Percentiles rank a stretch among this genome's conserved stretches.
These are phyloP conservation scores for Zaprionus ghesquierei DNA, from an alignment of 1,140 invertebrate species.

Conservation along the genomic window DNA sequence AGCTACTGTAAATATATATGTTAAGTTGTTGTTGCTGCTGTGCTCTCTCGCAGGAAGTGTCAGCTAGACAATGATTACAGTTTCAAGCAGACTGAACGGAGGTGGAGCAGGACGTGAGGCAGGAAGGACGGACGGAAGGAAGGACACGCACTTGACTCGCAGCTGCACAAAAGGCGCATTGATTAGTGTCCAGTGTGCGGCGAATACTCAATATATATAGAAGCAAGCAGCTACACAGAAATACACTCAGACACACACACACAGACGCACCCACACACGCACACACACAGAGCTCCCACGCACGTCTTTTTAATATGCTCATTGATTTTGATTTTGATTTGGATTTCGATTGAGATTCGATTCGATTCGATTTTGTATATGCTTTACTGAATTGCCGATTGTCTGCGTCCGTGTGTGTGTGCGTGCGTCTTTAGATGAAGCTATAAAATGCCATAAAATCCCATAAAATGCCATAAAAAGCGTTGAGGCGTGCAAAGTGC, in stretches of 20 bases:
- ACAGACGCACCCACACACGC: slow-evolving; percentile 28
- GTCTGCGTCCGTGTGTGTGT: background rate
- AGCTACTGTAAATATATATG: slow-evolving; percentile 39
- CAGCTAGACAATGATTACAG: slow-evolving; percentile 45
- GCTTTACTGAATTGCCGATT: background rate
- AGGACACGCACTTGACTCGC: slow-evolving; percentile 27
- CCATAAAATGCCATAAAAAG: slow-evolving; percentile 56
- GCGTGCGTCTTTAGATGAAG: slow-evolving; percentile 29
- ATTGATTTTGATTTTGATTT: slow-evolving; percentile 64
- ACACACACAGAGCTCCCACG: slow-evolving; percentile 28
- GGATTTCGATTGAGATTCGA: slow-evolving; percentile 22
- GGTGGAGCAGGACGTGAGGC: no score
- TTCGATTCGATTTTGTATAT: slow-evolving; percentile 11
- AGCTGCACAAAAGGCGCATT: slow-evolving; percentile 33
- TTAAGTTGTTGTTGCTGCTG: slow-evolving; percentile 32
- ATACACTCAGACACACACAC: background rate
- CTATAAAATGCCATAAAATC: slow-evolving; percentile 36
- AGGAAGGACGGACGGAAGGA: background rate
- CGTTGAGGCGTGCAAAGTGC: slow-evolving; percentile 66
- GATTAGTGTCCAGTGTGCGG: slow-evolving; percentile 45
- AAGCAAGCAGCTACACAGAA: background rate
- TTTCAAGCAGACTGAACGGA: slow-evolving; percentile 7
- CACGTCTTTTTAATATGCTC: slow-evolving; percentile 65
- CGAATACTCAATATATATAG: slow-evolving; percentile 12
- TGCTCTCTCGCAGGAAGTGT: slow-evolving; percentile 32